Base-by-base conservation (phyloP, 2,888 invertebrate genomes). In the Tethea ocularis region DNA sequence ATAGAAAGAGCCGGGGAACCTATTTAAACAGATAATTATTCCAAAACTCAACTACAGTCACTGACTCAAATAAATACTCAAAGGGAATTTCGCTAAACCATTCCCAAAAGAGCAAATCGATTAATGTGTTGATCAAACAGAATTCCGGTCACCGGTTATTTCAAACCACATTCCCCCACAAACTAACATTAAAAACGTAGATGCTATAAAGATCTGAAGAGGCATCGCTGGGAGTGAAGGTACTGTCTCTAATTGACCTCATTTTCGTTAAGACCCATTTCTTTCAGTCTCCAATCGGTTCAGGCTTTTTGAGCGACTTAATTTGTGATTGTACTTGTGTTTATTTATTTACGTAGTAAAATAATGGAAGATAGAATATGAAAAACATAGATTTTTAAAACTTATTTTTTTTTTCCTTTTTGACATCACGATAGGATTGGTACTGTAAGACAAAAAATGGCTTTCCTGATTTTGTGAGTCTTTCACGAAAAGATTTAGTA, bases 41-140 rank as follows among this genome's bases (percentile, higher is more conserved):
- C 36, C 13, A 36, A 29, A 29, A 29, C 29, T 41, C 41, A 17
- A 6, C 15, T 5, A 41, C 41, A 7, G n/a, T 8, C 1, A 38
- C 41, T 2, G 17, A 17, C 17, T n/a, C 13, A 8, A 46, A 46
- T 46, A 20, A 46, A 46, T 10, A 38, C 38, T 17, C 46, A 46
- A 46, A 46, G 46, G 20, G 46, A 46, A 20, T 65, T 66, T 57
- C 64, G 60, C 58, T 55, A 71, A 64, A 67, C 64, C 54, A 58
- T 57, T 58, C 46, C 46, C 46, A 53, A 56, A 38, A 58, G 46
- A 22, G 41, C 56, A 51, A 54, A 57, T 33, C 64, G 60, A 62
- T 68, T 70, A 70, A 69, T 69, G 64, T 61, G 57, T 58, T 57
- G 71, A 71, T 69, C 68, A 72, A 70, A 72, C 70, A 62, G 63